phyloP scores from a whole-genome alignment of 2,797 vertebrate genomes.

The Lacerta bilineata region DNA sequence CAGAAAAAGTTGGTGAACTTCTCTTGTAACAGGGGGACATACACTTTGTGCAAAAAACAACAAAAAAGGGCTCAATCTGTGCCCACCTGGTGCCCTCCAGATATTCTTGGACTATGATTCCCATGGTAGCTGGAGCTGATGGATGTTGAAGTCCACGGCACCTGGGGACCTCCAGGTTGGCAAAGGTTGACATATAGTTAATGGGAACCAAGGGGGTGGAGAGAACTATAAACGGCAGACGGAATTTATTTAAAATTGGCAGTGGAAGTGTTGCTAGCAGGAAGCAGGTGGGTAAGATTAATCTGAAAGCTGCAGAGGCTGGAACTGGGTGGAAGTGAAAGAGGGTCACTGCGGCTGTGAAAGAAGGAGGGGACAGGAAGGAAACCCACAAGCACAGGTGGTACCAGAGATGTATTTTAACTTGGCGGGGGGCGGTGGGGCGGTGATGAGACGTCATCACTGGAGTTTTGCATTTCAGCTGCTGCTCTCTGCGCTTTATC shows the following conservation, averaged over 20 bases:
- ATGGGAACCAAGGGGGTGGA: no score
- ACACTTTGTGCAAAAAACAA: no score
- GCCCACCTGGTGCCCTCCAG: no score
- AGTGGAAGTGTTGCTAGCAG: neutral
- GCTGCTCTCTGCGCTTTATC: neutral
- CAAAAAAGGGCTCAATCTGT: no score
- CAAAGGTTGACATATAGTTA: neutral
- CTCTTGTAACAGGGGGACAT: neutral
- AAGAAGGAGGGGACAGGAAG: neutral
- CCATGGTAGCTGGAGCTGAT: no score
- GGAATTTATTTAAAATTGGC: neutral
- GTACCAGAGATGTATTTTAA: neutral
- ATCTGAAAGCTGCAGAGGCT: neutral
- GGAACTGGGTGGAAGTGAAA: neutral
- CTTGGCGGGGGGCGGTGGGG: neutral
- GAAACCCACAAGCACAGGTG: neutral
- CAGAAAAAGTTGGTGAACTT: neutral
- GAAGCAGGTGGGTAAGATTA: neutral
- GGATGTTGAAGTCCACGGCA: no score
- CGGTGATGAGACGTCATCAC: neutral
- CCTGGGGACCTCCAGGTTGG: no score
- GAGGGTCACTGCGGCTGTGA: neutral
- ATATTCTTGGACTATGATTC: no score
- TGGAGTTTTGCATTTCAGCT: neutral
- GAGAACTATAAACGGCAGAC: neutral